phyloP scores from a whole-genome alignment of 2,797 vertebrate genomes.

The Sebastes reedi region DNA sequence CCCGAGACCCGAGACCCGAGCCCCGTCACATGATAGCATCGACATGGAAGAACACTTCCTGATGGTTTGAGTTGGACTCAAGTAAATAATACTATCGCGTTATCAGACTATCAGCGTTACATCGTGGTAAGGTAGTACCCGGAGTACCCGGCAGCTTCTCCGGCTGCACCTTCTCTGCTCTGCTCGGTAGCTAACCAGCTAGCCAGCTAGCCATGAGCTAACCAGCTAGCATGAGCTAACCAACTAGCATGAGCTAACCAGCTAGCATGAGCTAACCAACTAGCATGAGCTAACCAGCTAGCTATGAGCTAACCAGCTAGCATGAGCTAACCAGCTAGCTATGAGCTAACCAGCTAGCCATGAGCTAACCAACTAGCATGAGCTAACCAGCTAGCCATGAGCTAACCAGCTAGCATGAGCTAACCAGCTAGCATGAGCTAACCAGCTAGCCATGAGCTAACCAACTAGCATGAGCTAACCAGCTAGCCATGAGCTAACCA shows the following conservation, averaged over 20 bases:
- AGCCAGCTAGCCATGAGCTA: background rate
- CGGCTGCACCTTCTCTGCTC: conserved; percentile 7
- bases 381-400: too few species aligned
- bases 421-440: too few species aligned
- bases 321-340: too few species aligned
- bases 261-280: background rate
- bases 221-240: too few species aligned
- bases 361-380: too few species aligned
- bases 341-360: too few species aligned
- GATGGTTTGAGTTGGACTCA: background rate
- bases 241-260: too few species aligned
- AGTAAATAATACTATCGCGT: background rate
- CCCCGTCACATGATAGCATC: conserved; percentile 34
- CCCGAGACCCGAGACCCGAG: too few species aligned
- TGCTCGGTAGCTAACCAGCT: conserved; percentile 1
- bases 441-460: too few species aligned
- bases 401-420: too few species aligned
- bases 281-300: background rate
- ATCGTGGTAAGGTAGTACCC: conserved; percentile 32
- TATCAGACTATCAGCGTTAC: background rate
- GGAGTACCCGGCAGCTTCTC: background rate
- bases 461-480: background rate
- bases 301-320: too few species aligned
- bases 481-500: background rate
- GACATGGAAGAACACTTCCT: conserved; percentile 23